Base-by-base conservation (phyloP, 2,888 invertebrate genomes). In the Halictus ligatus region DNA sequence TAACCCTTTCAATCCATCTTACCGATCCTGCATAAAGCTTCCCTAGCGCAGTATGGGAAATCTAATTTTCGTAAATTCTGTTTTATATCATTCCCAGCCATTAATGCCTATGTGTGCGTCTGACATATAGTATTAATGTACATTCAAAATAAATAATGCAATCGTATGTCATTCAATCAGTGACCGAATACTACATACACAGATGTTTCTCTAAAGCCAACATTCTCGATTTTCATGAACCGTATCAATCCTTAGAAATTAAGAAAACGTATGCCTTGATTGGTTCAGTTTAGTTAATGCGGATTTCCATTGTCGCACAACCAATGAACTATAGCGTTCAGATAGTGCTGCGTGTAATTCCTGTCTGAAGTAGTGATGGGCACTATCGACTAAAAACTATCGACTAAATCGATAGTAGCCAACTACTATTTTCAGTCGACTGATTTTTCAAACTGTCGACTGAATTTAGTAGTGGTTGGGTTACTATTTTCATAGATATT, bases 21-120 rank as follows among this genome's bases (percentile, higher is more conserved):
- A 98, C 98, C 98, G 93, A 98, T 97, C 95, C 97, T 96, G 78
- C 96, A 95, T 15, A 98, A 95, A 43, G 98, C 98, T 95, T 98
- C 98, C 90, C 96, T 96, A 0, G 98, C 97, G 93, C 97, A 97
- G 85, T 96, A 94, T 2, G 98, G 98, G 95, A 97, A 98, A 85
- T 98, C 98, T 88, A 97, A 95, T 95, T 98, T 98, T 84, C 98
- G 95, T 75, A 98, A 93, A 74, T 96, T 95, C 94, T 97, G 97
- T 94, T 97, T 98, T 86, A 97, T 95, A 91, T 97, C 97, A 40
- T 96, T 95, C 89, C 96, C 92, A 85, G 96, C 96, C 96, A 96
- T 96, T 78, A 78, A 84, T 80, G 72, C 60, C 75, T 78, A 48
- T 71, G n/a, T 67, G 13, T 7, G 1, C 25, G 10, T 46, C 13